Evolutionary conservation across 2,797 vertebrate genomes (phyloP), one percentile per base, ranked within the genome.

Genomic region (Jordanella pulchra): DNA sequence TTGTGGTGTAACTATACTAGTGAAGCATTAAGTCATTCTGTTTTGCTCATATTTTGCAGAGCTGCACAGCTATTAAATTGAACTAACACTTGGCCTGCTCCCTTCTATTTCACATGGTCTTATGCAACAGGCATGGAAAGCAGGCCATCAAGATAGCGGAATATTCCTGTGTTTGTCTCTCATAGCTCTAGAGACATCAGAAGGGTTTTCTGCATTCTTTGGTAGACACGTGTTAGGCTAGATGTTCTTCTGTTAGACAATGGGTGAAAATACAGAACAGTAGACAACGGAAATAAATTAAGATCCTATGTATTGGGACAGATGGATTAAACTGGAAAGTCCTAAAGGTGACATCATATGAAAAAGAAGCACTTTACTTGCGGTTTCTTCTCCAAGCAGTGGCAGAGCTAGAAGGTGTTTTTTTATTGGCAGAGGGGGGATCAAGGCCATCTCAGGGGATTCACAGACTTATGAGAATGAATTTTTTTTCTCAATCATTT

Each of bases 281-380:
- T 81, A 89, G 93, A 91, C 93, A 93, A 86, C 81, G 79, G 54
- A 78, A 73, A 79, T 3, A 39, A 83, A 83, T 81, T 72, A 65
- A 10, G 69, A 84, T 32, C 71, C 32, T 10, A 68, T 5, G 60
- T 53, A 70, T 75, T 76, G 53, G 44, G 73, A 79, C 50, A 9
- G 75, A 84, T 63, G 75, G 65, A 55, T 60, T 70, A 69, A 73
- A 73, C 11, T 44, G 67, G 73, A 60, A 60, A 23, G 48, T 63
- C 60, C 5, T 4, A 14, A 17, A 53, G 18, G 30, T 76, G 78
- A 61, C 72, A 73, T 67, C 53, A 12, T 51, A 60, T 23, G 11
- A 11, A 51, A n/a, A 76, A 25, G n/a, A n/a, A n/a, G n/a, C n/a
- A n/a, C n/a, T n/a, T n/a, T n/a, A n/a, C n/a, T n/a, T n/a, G n/a